Base-by-base conservation (phyloP, 2,888 invertebrate species). In the Sinohyriopsis cumingii region DNA sequence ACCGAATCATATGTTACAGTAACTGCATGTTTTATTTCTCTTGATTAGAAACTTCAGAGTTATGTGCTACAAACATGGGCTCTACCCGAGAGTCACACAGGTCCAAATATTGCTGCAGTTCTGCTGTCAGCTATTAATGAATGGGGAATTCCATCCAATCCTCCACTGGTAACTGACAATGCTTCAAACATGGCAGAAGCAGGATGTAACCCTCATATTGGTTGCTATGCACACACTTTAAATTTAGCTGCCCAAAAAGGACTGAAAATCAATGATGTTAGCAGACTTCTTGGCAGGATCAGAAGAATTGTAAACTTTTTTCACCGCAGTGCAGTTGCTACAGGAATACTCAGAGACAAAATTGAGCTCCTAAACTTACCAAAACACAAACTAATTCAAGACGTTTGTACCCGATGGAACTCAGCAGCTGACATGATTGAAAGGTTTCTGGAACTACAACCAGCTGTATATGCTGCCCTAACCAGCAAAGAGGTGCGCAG, bases 191-290 rank as follows among this genome's bases (percentile, higher is more conserved):
- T 73, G 76, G 4, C 20, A 53, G 66, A 69, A 57, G n/a, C 67
- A 18, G 19, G 33, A n/a, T 64, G 67, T 57, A 59, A 59, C 20
- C 67, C 65, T 24, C 68, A 71, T 59, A 66, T 70, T 12, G 60
- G 68, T 9, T 75, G 75, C 61, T 75, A 71, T 61, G 71, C 68
- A n/a, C 73, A 76, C 25, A 67, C 67, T 12, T 60, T 75, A 18
- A 72, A 72, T 56, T 55, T 73, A 5, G 76, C 65, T 57, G 61
- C 62, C 9, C 63, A 68, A 18, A 71, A 71, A n/a, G 67, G 66
- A 1, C 55, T 69, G 12, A 25, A 25, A 25, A 25, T n/a, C 25
- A 25, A 25, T 25, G 25, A 25, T 25, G 1, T 25, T 25, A 25
- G 25, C 25, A 25, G 25, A 25, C n/a, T n/a, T n/a, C 25, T 25